These are phyloP conservation scores for Pogonus chalceus DNA, from an alignment of 1,140 invertebrate species.

Conservation along the genomic window DNA sequence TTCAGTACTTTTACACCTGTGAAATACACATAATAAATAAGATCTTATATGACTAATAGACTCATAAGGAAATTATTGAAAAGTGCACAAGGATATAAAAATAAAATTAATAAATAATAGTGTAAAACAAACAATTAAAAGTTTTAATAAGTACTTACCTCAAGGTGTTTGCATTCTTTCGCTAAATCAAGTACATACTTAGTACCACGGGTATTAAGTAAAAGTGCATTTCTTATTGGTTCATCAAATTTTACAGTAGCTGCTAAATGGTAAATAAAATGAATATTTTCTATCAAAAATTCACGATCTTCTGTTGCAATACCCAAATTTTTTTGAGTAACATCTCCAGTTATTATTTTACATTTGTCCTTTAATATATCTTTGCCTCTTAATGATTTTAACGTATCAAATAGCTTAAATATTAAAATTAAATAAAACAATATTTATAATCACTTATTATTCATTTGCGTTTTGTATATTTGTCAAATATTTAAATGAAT, in stretches of 20 bases:
- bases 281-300: constrained; percentile 56
- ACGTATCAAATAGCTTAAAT: constrained; percentile 61
- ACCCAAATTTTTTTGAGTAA: constrained; percentile 59
- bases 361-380: constrained; percentile 53
- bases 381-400: constrained; percentile 48
- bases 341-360: constrained; percentile 66
- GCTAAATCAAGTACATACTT: constrained; percentile 63
- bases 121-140: constrained; percentile 4
- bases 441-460: no score
- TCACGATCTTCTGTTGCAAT: constrained; percentile 59
- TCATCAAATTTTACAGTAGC: constrained; percentile 82
- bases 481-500: no score
- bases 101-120: neutral
- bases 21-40: no score
- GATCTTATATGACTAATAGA: no score
- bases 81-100: constrained; percentile 4
- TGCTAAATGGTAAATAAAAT: constrained; percentile 82
- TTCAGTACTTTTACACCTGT: no score
- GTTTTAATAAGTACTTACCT: no score
- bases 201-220: constrained; percentile 66
- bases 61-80: neutral
- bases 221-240: constrained; percentile 57
- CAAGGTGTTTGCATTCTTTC: constrained; percentile 60
- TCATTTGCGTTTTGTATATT: no score
- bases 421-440: no score